Evolutionary conservation across 2,888 invertebrate genomes (phyloP), one percentile per base, ranked within the genome.

Genomic region (Cheilosia pagana): DNA sequence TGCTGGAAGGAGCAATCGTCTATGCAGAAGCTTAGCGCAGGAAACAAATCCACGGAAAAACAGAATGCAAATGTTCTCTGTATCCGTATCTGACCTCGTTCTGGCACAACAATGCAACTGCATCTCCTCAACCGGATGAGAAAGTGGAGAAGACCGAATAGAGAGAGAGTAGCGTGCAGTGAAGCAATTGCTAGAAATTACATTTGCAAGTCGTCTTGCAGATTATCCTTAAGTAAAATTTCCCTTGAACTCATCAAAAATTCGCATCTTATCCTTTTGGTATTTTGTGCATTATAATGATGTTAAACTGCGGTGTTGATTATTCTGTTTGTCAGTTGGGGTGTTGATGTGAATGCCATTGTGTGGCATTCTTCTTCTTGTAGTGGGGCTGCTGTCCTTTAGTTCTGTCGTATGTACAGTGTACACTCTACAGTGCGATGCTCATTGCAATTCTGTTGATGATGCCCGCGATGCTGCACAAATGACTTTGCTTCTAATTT

Each of bases 241-340:
- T 81, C 81, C 75, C 81, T 85, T 70, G 81, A 81, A 81, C 85
- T 85, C 85, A 81, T 85, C 85, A 85, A 81, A 85, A 85, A 85
- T 85, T 85, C 85, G 63, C 81, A 75, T 85, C 85, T 81, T 85
- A 85, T 85, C 85, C 85, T 70, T 81, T 65, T 81, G 81, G 81
- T 81, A 79, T 85, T 85, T 85, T 85, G 81, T 85, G 81, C 85
- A 85, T 75, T 75, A 79, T 85, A 85, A 85, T 75, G 79, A 85
- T 71, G 81, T 85, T 85, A 85, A 85, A 75, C 85, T 79, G 81
- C 65, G 85, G 85, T 81, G 85, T 81, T 85, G 85, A 85, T 85
- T 85, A 81, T 85, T 81, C 85, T 75, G 85, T 85, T 81, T 81
- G 79, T 81, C 60, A 75, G 83, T 75, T 53, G 62, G 74, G 63